Evolutionary conservation across 1,140 invertebrate species (phyloP).

Genomic region (Chrysoperla carnea): DNA sequence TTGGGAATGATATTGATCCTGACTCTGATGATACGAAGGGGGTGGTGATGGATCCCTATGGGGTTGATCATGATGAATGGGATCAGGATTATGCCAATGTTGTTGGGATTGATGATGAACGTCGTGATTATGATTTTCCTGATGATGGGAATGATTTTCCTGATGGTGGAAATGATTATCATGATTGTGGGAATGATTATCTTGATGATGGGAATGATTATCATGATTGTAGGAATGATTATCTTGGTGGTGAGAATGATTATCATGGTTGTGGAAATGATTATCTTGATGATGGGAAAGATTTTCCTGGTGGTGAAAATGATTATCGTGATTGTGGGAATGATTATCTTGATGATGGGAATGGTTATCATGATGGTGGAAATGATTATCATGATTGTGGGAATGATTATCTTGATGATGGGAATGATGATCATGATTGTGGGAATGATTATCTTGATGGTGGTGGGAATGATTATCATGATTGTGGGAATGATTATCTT

Average conservation of each 20-base stretch:
- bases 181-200: constrained; percentile 1
- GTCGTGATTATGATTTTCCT: constrained; percentile 6
- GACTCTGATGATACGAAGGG: neutral
- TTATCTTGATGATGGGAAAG: too few species aligned
- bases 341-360: constrained; percentile 5
- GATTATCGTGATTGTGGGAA: neutral
- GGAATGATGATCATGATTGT: constrained; percentile 6
- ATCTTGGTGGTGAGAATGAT: too few species aligned
- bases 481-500: constrained; percentile 1
- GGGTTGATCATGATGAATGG: constrained; percentile 4
- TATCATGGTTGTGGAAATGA: too few species aligned
- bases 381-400: constrained; percentile 4
- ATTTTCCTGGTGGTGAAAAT: too few species aligned
- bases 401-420: constrained; percentile 4
- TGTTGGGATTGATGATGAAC: constrained; percentile 2
- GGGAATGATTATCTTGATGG: too few species aligned
- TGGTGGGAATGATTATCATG: constrained; percentile 5
- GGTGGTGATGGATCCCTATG: constrained; percentile 2
- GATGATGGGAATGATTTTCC: constrained; percentile 6
- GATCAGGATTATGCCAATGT: constrained; percentile 4
- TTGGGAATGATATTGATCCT: neutral
- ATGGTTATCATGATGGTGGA: constrained; percentile 1
- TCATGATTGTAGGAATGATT: neutral
- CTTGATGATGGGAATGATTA: constrained; percentile 1
- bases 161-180: constrained; percentile 6